Base-by-base conservation (phyloP, 2,888 invertebrate species). In the Campoletis raptor region DNA sequence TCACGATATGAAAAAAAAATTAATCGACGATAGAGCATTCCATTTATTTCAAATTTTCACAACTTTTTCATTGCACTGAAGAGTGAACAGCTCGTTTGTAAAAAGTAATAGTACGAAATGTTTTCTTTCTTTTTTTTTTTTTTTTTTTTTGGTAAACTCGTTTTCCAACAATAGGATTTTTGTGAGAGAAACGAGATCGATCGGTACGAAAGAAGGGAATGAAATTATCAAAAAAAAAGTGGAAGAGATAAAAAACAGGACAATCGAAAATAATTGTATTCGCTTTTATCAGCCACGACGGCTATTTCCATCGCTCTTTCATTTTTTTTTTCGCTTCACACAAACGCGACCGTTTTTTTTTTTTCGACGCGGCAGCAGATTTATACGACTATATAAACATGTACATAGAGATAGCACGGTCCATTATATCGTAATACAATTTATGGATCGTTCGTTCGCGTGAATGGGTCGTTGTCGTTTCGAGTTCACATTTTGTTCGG, bases 401-500 rank as follows among this genome's bases (percentile, higher is more conserved):
- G 45, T 8, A 15, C 10, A 57, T 21, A 48, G 40, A 77, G 45
- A 52, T 45, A 48, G 70, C 73, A 36, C 3, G 24, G 57, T 77
- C 83, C 81, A 81, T 86, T 86, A 61, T 83, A 69, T 73, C 73
- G 78, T 86, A 84, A 86, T 86, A 78, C 52, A 81, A 84, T 86
- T 84, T 84, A 86, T 82, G 84, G 74, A 78, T 79, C 74, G 81
- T 86, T 86, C 77, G 83, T 83, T 83, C 76, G 77, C 78, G 83
- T 67, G 86, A 86, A 83, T 83, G 83, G 84, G 36, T 83, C 86
- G 83, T 83, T 81, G 84, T 84, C 84, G 84, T 81, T 81, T 66
- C 78, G 81, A 83, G 80, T 86, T 81, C 45, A 77, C 45, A 77
- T 80, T 83, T 83, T 69, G 77, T 83, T 77, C 64, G 69, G 54